phyloP scores from a whole-genome alignment of 2,113 vertebrate genomes.

The Dicrurus megarhynchus region DNA sequence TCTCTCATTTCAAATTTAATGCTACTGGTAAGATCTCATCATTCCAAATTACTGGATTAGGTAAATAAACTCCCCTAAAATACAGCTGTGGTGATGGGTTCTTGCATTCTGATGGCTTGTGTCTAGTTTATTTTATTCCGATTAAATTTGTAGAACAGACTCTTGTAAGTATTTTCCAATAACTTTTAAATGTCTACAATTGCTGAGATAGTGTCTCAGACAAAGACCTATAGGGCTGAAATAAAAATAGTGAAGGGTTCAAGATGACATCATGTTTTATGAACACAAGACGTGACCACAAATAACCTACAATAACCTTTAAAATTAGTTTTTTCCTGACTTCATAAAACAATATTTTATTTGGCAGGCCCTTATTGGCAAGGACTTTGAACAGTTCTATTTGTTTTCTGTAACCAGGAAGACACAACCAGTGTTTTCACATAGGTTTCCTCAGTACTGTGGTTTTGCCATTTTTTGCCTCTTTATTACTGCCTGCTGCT shows the following conservation, averaged over 20 bases:
- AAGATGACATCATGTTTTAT: slow-evolving; percentile 79
- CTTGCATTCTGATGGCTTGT: slow-evolving; percentile 30
- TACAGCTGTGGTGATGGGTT: not conserved
- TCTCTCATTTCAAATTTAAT: not conserved
- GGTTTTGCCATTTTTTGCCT: slow-evolving; percentile 79
- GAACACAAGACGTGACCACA: slow-evolving; percentile 81
- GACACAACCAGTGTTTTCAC: slow-evolving; percentile 80
- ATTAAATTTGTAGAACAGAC: slow-evolving; percentile 42
- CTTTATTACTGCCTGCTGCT: slow-evolving; percentile 74
- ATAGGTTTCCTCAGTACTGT: slow-evolving; percentile 78
- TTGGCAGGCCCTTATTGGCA: slow-evolving; percentile 78
- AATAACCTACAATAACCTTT: slow-evolving; percentile 85
- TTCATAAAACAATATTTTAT: slow-evolving; percentile 86
- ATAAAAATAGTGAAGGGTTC: slow-evolving; percentile 74
- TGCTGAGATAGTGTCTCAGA: slow-evolving; percentile 64
- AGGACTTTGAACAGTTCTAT: slow-evolving; percentile 74
- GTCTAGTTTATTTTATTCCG: slow-evolving; percentile 23
- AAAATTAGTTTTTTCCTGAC: slow-evolving; percentile 87
- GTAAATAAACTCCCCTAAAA: slow-evolving; percentile 14
- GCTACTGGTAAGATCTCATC: not conserved
- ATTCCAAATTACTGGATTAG: not conserved
- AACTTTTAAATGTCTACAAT: slow-evolving; percentile 57
- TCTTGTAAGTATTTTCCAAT: slow-evolving; percentile 56
- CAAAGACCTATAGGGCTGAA: slow-evolving; percentile 69
- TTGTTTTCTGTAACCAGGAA: slow-evolving; percentile 88